A percentile compares a stretch with the other conserved stretches of the same genome.
Evolutionary conservation across 2,113 vertebrate species (phyloP).

Genomic region (Lasiurus cinereus): DNA sequence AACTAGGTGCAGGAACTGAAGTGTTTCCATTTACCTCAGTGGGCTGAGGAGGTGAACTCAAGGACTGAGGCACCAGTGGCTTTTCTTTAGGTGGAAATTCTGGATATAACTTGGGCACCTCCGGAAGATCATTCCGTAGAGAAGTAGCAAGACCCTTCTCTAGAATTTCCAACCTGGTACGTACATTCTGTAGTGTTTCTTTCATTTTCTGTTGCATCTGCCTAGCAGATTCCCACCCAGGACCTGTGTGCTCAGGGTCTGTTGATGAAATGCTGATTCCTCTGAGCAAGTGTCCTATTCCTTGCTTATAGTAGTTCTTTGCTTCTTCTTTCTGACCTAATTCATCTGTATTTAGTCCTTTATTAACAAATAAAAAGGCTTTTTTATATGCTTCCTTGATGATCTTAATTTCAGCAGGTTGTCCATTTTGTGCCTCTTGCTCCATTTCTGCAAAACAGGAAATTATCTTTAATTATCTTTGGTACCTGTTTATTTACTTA

Average conservation of each 20-base stretch:
- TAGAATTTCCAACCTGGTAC: conserved; percentile 89
- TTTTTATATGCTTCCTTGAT: conserved; percentile 95
- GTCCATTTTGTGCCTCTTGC: conserved; percentile 88
- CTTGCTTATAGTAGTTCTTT: conserved; percentile 91
- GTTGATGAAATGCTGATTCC: conserved; percentile 89
- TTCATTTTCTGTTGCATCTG: conserved; percentile 98
- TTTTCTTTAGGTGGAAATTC: conserved; percentile 88
- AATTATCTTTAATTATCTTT: conserved; percentile 18
- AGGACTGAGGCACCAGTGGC: conserved; percentile 79
- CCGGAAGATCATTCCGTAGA: conserved; percentile 45
- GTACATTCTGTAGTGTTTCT: conserved; percentile 95
- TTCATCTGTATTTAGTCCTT: conserved; percentile 93
- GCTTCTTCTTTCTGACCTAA: conserved; percentile 91
- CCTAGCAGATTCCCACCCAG: conserved; percentile 93
- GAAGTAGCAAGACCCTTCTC: conserved; percentile 85
- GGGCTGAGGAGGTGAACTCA: conserved; percentile 60
- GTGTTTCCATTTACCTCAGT: conserved; percentile 73
- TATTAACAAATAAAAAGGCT: conserved; percentile 94
- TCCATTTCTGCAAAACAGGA: conserved; percentile 90
- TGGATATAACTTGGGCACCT: conserved; percentile 89
- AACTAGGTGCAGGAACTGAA: conserved; percentile 44
- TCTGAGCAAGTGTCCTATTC: conserved; percentile 92
- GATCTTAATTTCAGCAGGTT: conserved; percentile 91
- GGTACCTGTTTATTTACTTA: background rate
- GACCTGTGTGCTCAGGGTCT: conserved; percentile 88